Conservation (phyloP, 2,797 vertebrate genomes). For the Cuniculus paca region DNA sequence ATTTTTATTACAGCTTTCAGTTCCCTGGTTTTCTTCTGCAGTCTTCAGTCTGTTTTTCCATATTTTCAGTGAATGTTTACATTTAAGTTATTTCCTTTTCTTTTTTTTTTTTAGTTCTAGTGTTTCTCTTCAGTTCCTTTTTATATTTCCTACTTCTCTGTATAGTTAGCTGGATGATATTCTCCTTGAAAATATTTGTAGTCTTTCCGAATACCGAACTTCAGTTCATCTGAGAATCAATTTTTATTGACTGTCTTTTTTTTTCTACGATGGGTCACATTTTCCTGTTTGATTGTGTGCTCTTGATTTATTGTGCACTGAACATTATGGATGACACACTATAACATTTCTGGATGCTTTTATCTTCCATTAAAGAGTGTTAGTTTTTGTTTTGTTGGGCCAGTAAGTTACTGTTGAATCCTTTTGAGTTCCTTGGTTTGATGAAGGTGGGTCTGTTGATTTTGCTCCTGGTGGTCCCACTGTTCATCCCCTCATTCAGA, state of each 20-base stretch:
- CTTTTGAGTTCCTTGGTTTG: slow-evolving; percentile 1
- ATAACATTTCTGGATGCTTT: slow-evolving; percentile 10
- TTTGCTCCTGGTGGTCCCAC: neutral
- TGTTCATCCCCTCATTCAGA: slow-evolving; percentile 27
- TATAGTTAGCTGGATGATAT: neutral
- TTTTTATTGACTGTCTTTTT: slow-evolving; percentile 34
- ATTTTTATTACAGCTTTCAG: neutral
- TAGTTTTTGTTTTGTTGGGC: neutral
- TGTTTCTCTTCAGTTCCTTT: neutral
- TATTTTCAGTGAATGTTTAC: neutral
- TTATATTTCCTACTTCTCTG: neutral
- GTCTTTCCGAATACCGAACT: neutral
- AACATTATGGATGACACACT: neutral
- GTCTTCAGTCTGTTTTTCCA: neutral
- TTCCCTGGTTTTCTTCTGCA: neutral
- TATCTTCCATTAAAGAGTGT: neutral
- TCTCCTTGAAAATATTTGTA: neutral
- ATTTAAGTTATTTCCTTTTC: neutral
- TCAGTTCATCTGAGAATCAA: neutral
- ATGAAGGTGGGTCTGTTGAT: slow-evolving; percentile 3
- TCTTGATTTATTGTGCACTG: neutral
- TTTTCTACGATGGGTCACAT: neutral
- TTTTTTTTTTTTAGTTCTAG: neutral
- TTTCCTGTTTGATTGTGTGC: neutral
- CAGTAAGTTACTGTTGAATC: neutral